Conservation (phyloP, 2,113 vertebrate genomes). For the Tetrax tetrax region DNA sequence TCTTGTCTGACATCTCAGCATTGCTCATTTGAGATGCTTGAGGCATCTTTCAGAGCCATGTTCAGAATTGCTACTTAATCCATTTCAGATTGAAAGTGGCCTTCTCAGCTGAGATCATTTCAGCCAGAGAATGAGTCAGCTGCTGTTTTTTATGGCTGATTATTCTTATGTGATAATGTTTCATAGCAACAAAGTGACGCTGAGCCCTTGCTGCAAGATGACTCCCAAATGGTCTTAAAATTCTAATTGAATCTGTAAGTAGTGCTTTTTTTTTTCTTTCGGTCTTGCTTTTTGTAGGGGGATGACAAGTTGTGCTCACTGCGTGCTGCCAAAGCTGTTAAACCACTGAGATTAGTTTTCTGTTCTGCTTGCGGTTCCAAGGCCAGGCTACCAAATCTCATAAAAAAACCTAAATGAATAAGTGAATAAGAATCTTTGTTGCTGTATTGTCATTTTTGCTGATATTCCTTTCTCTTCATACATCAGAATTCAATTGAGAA, state of each 20-base stretch:
- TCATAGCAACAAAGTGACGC: slow-evolving; percentile 24
- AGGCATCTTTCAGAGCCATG: not conserved
- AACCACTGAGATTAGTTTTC: not conserved
- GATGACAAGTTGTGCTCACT: not conserved
- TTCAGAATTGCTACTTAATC: not conserved
- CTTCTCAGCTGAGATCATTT: not conserved
- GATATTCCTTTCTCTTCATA: not conserved
- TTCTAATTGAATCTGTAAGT: not conserved
- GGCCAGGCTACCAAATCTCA: not conserved
- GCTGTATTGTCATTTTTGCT: not conserved
- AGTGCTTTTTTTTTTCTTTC: not conserved
- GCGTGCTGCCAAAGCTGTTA: not conserved
- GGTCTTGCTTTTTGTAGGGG: not conserved
- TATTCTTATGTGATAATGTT: slow-evolving; percentile 1
- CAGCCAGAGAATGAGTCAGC: not conserved
- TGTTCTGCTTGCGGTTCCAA: not conserved
- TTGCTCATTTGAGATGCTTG: not conserved
- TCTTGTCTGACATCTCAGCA: not conserved
- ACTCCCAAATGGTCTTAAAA: not conserved
- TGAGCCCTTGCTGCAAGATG: not conserved
- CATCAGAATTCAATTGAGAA: not conserved
- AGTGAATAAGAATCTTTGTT: not conserved
- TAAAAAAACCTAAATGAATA: not conserved
- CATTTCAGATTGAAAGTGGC: not conserved
- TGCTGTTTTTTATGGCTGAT: slow-evolving; percentile 2